phyloP scores from a whole-genome alignment of 2,888 invertebrate species.

The Druceiella hillmani region DNA sequence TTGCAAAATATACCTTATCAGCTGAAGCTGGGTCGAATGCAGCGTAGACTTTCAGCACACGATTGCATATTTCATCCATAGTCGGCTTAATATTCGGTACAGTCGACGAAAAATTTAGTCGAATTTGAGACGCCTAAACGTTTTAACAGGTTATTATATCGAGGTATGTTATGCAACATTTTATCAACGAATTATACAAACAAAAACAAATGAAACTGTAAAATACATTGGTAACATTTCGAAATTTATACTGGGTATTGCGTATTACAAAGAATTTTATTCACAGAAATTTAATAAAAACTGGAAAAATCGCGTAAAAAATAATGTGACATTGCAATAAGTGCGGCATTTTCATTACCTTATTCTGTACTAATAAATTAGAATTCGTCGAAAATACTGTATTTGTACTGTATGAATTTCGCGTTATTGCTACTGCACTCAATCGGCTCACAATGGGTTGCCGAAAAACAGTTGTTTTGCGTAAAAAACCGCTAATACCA shows the following conservation, averaged over 20 bases:
- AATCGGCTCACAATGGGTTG: constrained; percentile 43
- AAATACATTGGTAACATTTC: too few relatives aligned
- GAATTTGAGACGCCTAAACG: constrained; percentile 45
- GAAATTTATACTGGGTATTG: too few relatives aligned
- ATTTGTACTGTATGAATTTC: constrained; percentile 37
- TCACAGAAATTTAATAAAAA: too few relatives aligned
- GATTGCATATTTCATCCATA: constrained; percentile 63
- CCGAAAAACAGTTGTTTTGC: constrained; percentile 38
- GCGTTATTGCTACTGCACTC: constrained; percentile 39
- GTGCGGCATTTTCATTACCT: constrained; percentile 19
- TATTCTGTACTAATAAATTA: constrained; percentile 16
- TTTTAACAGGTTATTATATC: constrained; percentile 30
- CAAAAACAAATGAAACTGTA: too few relatives aligned
- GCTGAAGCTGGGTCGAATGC: constrained; percentile 86
- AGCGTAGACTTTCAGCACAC: constrained; percentile 82
- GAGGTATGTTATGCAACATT: constrained; percentile 46
- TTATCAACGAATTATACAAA: too few relatives aligned
- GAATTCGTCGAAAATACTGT: constrained; percentile 23
- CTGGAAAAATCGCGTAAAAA: too few relatives aligned
- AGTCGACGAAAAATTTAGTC: constrained; percentile 34
- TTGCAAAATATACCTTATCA: constrained; percentile 71
- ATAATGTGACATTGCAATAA: too few relatives aligned
- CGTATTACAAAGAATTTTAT: too few relatives aligned
- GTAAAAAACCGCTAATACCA: constrained; percentile 43
- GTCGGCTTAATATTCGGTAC: constrained; percentile 49